These are phyloP conservation scores for Leucopternis melanops DNA, from an alignment of 2,113 vertebrate species.

Conservation along the genomic window DNA sequence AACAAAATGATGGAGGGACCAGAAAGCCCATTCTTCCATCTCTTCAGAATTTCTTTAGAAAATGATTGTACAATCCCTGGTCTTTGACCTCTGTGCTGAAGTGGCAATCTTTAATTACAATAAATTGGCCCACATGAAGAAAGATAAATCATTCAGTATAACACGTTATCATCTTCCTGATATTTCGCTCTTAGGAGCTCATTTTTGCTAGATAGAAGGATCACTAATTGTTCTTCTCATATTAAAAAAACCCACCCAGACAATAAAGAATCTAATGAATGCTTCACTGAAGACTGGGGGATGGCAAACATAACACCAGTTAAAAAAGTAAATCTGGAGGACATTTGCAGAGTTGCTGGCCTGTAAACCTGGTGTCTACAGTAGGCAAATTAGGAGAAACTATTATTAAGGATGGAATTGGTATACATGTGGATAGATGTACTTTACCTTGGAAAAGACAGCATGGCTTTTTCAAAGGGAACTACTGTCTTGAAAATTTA, in stretches of 20 bases:
- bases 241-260: neutral
- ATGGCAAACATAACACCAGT: too few species aligned
- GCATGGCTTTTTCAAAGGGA: too few species aligned
- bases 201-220: neutral
- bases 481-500: too few species aligned
- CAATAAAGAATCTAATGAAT: neutral
- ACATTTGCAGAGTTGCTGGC: too few species aligned
- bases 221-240: neutral
- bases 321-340: too few species aligned
- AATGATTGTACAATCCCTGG: slow-evolving; percentile 2
- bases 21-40: neutral
- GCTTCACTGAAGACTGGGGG: too few species aligned
- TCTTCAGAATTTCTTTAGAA: slow-evolving; percentile 23
- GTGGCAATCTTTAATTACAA: slow-evolving; percentile 30
- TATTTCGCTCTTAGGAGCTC: neutral
- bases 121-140: neutral
- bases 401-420: too few species aligned
- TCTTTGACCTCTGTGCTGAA: slow-evolving; percentile 28
- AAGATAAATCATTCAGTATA: neutral
- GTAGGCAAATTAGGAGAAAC: too few species aligned
- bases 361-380: too few species aligned
- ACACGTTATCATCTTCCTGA: neutral
- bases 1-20: neutral
- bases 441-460: too few species aligned
- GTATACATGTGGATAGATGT: too few species aligned